Percentiles rank a stretch among this genome's conserved stretches.
phyloP scores from a whole-genome alignment of 2,888 invertebrate genomes.

The Atrina japonica region DNA sequence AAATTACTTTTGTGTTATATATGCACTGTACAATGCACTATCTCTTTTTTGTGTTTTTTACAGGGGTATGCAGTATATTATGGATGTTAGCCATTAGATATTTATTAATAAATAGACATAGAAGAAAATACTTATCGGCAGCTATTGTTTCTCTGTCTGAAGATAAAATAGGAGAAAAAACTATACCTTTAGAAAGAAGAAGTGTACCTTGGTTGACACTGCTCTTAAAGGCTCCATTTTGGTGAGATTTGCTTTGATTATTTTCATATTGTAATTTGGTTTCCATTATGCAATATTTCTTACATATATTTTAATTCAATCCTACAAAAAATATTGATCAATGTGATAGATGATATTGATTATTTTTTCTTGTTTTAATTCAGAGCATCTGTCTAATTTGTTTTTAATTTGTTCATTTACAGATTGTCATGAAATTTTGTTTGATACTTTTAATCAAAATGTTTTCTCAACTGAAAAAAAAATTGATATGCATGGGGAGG shows the following conservation, averaged over 20 bases:
- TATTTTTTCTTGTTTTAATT: slow-evolving; percentile 33
- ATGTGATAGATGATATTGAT: neutral
- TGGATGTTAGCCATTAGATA: slow-evolving; percentile 85
- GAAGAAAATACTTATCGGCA: slow-evolving; percentile 71
- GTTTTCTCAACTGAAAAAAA: no score
- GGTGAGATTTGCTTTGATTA: slow-evolving; percentile 80
- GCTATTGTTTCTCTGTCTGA: slow-evolving; percentile 52
- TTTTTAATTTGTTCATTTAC: no score
- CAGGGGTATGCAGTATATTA: slow-evolving; percentile 83
- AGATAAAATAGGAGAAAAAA: slow-evolving; percentile 41
- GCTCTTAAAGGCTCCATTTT: slow-evolving; percentile 84
- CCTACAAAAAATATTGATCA: no score
- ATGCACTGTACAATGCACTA: no score
- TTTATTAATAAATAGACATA: slow-evolving; percentile 80
- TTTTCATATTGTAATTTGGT: neutral
- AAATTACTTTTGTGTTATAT: no score
- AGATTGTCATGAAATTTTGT: no score
- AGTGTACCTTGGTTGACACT: slow-evolving; percentile 85
- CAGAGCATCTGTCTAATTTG: no score
- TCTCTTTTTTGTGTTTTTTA: no score
- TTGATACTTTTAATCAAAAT: no score
- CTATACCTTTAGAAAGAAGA: slow-evolving; percentile 47
- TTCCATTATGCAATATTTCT: slow-evolving; percentile 6
- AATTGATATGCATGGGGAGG: no score
- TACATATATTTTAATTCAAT: no score